These are phyloP conservation scores for Eleutherodactylus coqui DNA, from an alignment of 2,797 vertebrate species.

Conservation along the genomic window DNA sequence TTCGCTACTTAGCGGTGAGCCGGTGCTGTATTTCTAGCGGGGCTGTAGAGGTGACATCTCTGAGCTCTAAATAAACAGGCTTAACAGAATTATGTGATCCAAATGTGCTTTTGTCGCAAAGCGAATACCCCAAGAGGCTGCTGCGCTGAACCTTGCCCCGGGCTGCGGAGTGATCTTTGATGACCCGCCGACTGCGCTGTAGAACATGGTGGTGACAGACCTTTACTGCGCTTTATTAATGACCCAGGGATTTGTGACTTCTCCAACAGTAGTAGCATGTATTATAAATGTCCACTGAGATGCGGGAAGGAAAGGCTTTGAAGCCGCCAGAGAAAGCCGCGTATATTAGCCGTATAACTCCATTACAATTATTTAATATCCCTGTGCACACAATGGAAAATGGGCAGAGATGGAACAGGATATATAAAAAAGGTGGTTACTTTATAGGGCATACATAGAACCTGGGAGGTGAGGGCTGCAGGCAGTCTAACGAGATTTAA, in stretches of 20 bases:
- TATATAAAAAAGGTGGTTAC: neutral
- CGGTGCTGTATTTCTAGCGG: neutral
- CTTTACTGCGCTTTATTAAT: conserved; percentile 36
- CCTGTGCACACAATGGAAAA: neutral
- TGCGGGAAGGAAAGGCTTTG: neutral
- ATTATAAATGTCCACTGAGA: conserved; percentile 22
- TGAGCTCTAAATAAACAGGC: neutral
- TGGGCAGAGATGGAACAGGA: too few relatives aligned
- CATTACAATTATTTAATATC: conserved; percentile 13
- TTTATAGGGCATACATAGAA: too few relatives aligned
- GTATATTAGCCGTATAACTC: conserved; percentile 8
- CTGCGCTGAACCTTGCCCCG: neutral
- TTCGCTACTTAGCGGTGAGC: neutral
- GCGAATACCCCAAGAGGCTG: neutral
- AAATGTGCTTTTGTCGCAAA: conserved; percentile 20
- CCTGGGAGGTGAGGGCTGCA: too few relatives aligned
- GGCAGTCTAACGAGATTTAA: neutral
- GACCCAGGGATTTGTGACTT: conserved; percentile 35
- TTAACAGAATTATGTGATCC: conserved; percentile 26
- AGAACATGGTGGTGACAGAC: conserved; percentile 18
- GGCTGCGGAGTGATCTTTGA: conserved; percentile 16
- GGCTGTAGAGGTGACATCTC: conserved; percentile 28
- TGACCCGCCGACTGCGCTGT: neutral
- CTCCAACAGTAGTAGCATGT: neutral
- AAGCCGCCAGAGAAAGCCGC: neutral